These are phyloP conservation scores for Troides aeacus DNA, from an alignment of 2,888 invertebrate genomes.

Conservation along the genomic window DNA sequence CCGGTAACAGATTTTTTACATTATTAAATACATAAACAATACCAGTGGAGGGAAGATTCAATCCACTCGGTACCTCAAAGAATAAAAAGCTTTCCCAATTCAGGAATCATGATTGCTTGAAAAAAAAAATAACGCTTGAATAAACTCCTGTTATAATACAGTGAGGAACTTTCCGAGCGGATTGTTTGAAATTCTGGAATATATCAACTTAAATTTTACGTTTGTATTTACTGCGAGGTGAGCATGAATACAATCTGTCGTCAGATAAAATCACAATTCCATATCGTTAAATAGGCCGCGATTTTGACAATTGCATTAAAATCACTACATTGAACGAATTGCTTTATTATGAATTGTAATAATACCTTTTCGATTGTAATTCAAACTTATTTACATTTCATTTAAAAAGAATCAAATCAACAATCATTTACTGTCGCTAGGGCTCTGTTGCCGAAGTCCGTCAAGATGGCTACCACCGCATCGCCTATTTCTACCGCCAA, in stretches of 20 bases:
- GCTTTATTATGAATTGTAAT: neutral
- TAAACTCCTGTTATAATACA: neutral
- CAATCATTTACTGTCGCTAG: too few species aligned
- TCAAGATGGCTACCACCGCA: too few species aligned
- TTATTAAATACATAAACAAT: neutral
- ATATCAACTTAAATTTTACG: constrained; percentile 3
- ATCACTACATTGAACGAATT: neutral
- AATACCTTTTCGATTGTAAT: neutral
- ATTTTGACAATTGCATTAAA: neutral
- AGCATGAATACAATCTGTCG: constrained; percentile 57
- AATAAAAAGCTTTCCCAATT: neutral
- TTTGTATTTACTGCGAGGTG: constrained; percentile 34
- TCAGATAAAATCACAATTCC: constrained; percentile 56
- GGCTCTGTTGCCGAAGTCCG: too few species aligned
- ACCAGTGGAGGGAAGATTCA: neutral
- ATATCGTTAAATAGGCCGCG: constrained; percentile 36
- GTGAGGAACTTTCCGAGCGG: neutral
- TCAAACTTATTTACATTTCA: too few species aligned
- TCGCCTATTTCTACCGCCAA: too few species aligned
- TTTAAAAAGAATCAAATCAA: too few species aligned
- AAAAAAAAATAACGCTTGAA: neutral
- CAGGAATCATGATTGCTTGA: neutral
- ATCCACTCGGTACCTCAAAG: neutral
- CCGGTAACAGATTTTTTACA: neutral
- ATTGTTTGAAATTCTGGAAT: neutral